Evolutionary conservation across 2,113 vertebrate species (phyloP), one percentile per base, ranked within the genome.

Genomic region (Podarcis cretensis): DNA sequence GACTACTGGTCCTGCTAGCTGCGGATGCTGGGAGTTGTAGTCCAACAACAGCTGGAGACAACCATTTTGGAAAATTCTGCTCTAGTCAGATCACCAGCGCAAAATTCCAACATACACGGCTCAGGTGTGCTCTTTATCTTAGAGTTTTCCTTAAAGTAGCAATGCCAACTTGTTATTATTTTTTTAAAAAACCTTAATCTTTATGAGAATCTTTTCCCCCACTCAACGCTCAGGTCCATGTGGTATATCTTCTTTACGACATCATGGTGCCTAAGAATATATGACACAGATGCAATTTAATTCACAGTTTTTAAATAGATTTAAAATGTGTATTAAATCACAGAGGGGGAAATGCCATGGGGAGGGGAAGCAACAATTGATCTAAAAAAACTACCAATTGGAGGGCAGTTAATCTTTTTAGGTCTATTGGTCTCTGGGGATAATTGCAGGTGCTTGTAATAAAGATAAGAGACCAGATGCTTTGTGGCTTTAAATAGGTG

Each of bases 251-350:
- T 66, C n/a, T 68, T 83, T 89, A 84, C 37, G 77, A 54, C 59
- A 48, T 68, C 32, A 69, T 27, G 2, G 14, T 69, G 16, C 13
- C 37, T 35, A 63, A 54, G 6, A 66, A 83, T 77, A 71, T 71
- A 78, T 37, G n/a, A 40, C 37, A 30, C 20, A 78, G 3, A 27
- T 48, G 37, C 20, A 8, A 21, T 35, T 77, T 66, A 43, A 85
- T 85, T 75, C 37, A 18, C 25, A 37, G 79, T 0, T 85, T 93
- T 88, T n/a, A 84, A 90, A 92, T 90, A 69, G 6, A 87, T 79
- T 40, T 63, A 18, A 85, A 74, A 83, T 85, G 30, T 57, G 82
- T 84, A 81, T 74, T 89, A 81, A 84, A 76, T 78, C 7, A 79
- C 21, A 54, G 6, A 12, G 3, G 5, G 90, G 23, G n/a, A 54